phyloP scores from a whole-genome alignment of 2,113 vertebrate species.

The Actenoides lindsayi region DNA sequence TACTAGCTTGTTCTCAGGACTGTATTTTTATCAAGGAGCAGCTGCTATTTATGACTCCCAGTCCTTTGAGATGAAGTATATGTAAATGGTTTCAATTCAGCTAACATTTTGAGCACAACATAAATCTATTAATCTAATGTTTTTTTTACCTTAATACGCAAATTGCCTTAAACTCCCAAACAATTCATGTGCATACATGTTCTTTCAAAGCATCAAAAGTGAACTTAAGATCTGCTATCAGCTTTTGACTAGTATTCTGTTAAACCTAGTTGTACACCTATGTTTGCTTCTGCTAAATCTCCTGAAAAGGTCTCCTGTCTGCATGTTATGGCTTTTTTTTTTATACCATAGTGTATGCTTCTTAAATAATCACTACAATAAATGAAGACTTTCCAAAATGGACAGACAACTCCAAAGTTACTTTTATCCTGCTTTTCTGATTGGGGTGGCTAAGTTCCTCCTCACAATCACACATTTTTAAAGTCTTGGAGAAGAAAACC shows the following conservation, averaged over 20 bases:
- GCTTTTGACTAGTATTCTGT: slow-evolving; percentile 65
- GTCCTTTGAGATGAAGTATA: slow-evolving; percentile 55
- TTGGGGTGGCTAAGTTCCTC: not conserved
- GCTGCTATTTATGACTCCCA: slow-evolving; percentile 57
- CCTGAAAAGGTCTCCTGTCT: slow-evolving; percentile 42
- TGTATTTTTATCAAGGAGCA: slow-evolving; percentile 64
- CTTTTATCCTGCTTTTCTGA: slow-evolving; percentile 22
- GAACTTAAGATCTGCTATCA: slow-evolving; percentile 39
- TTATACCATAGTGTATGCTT: slow-evolving; percentile 62
- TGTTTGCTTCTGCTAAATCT: slow-evolving; percentile 68
- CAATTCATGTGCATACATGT: slow-evolving; percentile 1
- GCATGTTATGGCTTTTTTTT: slow-evolving; percentile 61
- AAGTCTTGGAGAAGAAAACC: not conserved
- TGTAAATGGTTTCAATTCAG: slow-evolving; percentile 53
- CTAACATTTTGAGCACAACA: slow-evolving; percentile 53
- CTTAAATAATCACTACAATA: slow-evolving; percentile 58
- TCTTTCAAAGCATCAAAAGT: slow-evolving; percentile 34
- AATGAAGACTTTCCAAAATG: slow-evolving; percentile 60
- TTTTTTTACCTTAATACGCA: slow-evolving; percentile 63
- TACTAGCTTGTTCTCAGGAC: slow-evolving; percentile 63
- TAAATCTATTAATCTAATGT: not conserved
- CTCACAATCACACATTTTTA: not conserved
- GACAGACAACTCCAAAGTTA: slow-evolving; percentile 50
- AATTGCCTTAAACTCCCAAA: slow-evolving; percentile 66
- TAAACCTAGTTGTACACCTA: slow-evolving; percentile 68